A percentile compares a stretch with the other conserved stretches of the same genome.
Evolutionary conservation across 2,888 invertebrate species (phyloP).

Genomic region (Tenthredo livida): DNA sequence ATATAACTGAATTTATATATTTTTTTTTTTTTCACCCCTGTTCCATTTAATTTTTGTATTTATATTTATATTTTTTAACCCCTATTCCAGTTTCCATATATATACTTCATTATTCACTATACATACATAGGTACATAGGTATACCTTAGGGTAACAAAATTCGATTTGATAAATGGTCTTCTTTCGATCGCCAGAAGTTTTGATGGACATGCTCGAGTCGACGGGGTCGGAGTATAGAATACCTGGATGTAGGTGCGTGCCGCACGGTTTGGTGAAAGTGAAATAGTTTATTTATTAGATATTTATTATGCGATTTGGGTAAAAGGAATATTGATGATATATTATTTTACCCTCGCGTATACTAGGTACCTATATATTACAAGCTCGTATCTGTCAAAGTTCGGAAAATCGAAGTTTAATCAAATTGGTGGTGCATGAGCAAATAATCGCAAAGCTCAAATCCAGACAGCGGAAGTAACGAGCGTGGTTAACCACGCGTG

Average conservation of each 20-base stretch:
- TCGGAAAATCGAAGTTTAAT: conserved; percentile 36
- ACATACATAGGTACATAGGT: background rate
- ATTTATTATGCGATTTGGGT: background rate
- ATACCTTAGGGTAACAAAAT: background rate
- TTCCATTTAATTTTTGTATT: too few species aligned
- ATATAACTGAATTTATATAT: background rate
- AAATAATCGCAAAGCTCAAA: conserved; percentile 45
- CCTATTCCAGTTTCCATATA: background rate
- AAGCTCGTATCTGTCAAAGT: background rate
- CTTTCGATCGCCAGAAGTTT: background rate
- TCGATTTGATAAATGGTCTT: background rate
- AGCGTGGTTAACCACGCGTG: conserved; percentile 46
- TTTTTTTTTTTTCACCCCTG: too few species aligned
- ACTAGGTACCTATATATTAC: background rate
- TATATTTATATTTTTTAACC: too few species aligned
- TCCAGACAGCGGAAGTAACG: conserved; percentile 46
- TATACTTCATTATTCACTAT: background rate
- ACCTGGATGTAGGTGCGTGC: background rate
- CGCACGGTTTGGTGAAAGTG: background rate
- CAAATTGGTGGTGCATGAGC: conserved; percentile 13
- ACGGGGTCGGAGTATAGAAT: background rate
- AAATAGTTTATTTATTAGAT: background rate
- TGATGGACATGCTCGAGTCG: background rate
- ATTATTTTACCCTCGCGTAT: background rate
- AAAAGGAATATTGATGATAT: background rate